phyloP scores from a whole-genome alignment of 2,113 vertebrate species.

The Cebidichthys violaceus region DNA sequence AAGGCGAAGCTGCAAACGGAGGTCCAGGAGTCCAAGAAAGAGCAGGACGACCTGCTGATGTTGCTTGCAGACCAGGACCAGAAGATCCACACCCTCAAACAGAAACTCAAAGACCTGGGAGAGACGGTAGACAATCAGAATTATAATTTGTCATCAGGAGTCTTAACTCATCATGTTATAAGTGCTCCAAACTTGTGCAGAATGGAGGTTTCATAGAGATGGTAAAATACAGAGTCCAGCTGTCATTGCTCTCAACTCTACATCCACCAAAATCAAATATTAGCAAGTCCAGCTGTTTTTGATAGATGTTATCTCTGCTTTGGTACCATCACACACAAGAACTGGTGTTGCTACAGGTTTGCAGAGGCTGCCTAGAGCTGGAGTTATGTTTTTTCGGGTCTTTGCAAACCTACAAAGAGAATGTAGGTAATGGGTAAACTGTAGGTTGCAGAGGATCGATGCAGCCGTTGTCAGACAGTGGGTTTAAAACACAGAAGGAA shows the following conservation, averaged over 20 bases:
- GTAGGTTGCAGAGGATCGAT: too few species aligned
- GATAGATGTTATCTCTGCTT: not conserved
- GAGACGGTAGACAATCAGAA: constrained; percentile 83
- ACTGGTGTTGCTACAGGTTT: not conserved
- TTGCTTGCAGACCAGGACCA: constrained; percentile 98
- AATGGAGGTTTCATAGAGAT: not conserved
- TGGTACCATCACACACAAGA: not conserved
- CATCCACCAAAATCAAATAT: not conserved
- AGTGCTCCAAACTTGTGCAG: too few species aligned
- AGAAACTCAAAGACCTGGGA: constrained; percentile 90
- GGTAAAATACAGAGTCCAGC: not conserved
- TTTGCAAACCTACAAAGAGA: not conserved
- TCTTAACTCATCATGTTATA: not conserved
- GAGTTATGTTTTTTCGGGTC: not conserved
- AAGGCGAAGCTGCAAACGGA: constrained; percentile 89
- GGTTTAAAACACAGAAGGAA: too few species aligned
- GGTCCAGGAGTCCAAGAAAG: constrained; percentile 93
- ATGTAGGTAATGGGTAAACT: not conserved
- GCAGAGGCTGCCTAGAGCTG: not conserved
- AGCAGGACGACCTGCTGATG: constrained; percentile 97
- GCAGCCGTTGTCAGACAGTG: too few species aligned
- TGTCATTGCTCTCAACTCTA: not conserved
- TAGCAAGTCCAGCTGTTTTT: not conserved
- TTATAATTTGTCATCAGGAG: not conserved
- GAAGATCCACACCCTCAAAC: constrained; percentile 90